Conservation (phyloP, 2,888 invertebrate genomes). For the Melanotus villosus region DNA sequence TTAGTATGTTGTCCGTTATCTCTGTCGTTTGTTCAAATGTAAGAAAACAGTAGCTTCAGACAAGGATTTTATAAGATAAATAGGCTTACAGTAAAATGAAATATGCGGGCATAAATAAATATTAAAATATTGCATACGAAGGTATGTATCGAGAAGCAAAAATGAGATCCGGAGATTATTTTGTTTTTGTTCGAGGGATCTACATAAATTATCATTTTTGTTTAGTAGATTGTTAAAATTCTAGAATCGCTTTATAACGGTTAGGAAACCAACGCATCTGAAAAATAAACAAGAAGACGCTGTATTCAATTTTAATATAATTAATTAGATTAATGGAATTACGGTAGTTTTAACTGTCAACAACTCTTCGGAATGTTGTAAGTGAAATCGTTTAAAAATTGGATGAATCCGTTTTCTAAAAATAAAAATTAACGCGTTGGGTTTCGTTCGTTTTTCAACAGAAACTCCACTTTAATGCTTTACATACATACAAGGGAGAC, state of each 20-base stretch:
- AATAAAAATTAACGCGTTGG: conserved; percentile 6
- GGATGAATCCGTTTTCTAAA: neutral
- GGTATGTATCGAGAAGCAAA: neutral
- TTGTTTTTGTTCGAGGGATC: conserved; percentile 4
- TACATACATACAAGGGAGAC: no score
- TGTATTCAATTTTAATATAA: conserved; percentile 3
- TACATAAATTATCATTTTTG: conserved; percentile 5
- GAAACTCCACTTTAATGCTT: no score
- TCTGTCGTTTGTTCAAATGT: conserved; percentile 6
- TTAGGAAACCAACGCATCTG: neutral
- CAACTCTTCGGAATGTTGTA: conserved; percentile 12
- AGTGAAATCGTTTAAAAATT: conserved; percentile 13
- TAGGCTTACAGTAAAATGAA: conserved; percentile 10
- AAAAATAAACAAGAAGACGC: conserved; percentile 1
- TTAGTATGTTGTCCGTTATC: conserved; percentile 30
- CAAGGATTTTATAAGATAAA: conserved; percentile 15
- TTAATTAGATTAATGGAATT: conserved; percentile 24
- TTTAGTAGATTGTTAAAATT: neutral
- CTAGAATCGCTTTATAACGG: neutral
- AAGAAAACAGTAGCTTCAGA: conserved; percentile 18
- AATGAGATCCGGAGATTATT: neutral
- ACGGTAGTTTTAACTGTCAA: conserved; percentile 23
- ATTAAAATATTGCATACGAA: conserved; percentile 3
- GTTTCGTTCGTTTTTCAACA: no score
- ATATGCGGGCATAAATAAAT: conserved; percentile 20